Evolutionary conservation across 2,888 invertebrate species (phyloP), one percentile per base, ranked within the genome.

Genomic region (Willowsia nigromaculata): DNA sequence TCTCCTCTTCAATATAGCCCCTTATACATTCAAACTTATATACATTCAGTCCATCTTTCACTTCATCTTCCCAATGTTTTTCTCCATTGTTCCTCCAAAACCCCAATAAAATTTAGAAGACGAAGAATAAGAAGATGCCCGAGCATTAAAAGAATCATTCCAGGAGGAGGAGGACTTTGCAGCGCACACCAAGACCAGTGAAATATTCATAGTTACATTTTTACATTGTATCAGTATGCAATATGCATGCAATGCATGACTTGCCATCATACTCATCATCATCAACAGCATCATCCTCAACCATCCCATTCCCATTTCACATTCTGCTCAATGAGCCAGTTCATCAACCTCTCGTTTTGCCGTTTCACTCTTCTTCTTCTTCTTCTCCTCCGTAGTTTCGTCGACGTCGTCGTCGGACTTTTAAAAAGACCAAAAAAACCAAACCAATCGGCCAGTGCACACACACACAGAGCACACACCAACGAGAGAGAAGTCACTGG

Each of bases 301-400:
- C 37, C 71, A 43, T 33, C 40, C 40, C 62, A 62, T 62, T 71
- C 25, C 37, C 33, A 80, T 80, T 80, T 33, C 25, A 50, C 33
- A 80, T 80, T 80, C 53, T 37, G 37, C 37, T 80, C 80, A 80
- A 80, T 80, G 56, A 56, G 80, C 22, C 56, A 80, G 80, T 80
- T 80, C 80, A 80, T 80, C 80, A 80, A 80, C 80, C 80, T 80
- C 80, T 80, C 37, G 18, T 78, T 37, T 50, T 15, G 50, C 37
- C 27, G 13, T 74, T 80, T 74, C 43, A 65, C 37, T 65, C 33
- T 33, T 25, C 62, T 62, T 15, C 25, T 62, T 22, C 62, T 25
- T 62, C 62, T 27, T 6, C 13, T n/a, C 25, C 25, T 62, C 6
- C 27, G 6, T 62, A 7, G 18, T 53, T 50, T 5, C 13, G 13